Evolutionary conservation across 2,797 vertebrate species (phyloP).

Genomic region (Protonibea diacanthus): DNA sequence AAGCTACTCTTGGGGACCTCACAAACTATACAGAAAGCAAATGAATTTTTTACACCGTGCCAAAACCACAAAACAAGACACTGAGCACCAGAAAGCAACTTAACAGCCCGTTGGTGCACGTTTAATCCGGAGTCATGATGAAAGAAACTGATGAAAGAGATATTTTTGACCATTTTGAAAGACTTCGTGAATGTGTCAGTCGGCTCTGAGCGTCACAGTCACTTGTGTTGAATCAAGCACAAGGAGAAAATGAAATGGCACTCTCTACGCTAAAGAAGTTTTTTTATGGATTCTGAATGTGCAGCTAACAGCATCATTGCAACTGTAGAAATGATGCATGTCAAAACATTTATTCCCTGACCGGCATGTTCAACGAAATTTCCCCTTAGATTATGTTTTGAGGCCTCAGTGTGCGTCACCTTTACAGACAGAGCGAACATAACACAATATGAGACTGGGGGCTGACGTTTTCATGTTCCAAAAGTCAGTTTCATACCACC

Average conservation of each 20-base stretch:
- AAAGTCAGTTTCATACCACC: not conserved
- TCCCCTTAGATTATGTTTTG: not conserved
- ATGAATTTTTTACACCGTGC: not conserved
- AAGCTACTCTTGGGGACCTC: not conserved
- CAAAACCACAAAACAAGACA: not conserved
- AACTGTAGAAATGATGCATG: not conserved
- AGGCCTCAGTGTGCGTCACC: not conserved
- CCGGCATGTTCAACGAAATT: not conserved
- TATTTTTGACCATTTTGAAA: not conserved
- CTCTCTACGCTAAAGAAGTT: not conserved
- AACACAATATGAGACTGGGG: not conserved
- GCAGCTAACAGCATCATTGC: not conserved
- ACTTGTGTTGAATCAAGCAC: not conserved
- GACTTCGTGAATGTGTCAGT: not conserved
- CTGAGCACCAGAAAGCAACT: not conserved
- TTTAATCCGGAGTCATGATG: not conserved
- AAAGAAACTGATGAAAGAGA: not conserved
- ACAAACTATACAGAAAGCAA: not conserved
- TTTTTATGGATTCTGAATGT: not conserved
- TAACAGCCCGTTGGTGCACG: not conserved
- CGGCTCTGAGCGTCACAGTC: not conserved
- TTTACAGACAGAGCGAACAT: not conserved
- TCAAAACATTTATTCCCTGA: not conserved
- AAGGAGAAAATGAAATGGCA: not conserved
- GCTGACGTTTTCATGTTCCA: not conserved